phyloP scores from a whole-genome alignment of 2,888 invertebrate species.

The Chaitophorus viminalis region DNA sequence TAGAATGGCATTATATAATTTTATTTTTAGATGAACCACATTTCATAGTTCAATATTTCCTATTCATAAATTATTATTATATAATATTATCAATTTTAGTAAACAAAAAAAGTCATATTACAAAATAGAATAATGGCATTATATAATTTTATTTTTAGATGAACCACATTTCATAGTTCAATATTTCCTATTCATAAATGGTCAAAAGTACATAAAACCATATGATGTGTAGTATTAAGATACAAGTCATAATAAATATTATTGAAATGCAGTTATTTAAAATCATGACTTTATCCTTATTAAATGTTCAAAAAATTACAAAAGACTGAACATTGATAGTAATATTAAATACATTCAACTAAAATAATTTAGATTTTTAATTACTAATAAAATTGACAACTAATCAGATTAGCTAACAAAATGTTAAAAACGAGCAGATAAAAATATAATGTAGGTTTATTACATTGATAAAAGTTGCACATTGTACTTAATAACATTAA shows the following conservation, averaged over 20 bases:
- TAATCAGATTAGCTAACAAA: too few species aligned
- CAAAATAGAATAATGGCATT: neutral
- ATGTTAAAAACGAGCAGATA: neutral
- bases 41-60: too few species aligned
- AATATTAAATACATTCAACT: neutral
- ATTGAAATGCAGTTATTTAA: too few species aligned
- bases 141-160: too few species aligned
- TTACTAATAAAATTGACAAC: neutral
- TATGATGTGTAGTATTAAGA: neutral
- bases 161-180: too few species aligned
- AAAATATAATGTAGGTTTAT: neutral
- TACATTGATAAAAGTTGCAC: neutral
- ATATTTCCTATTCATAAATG: neutral
- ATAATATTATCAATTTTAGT: neutral
- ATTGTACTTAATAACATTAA: neutral
- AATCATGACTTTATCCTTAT: neutral
- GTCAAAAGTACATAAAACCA: too few species aligned
- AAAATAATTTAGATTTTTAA: neutral
- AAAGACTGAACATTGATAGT: neutral
- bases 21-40: too few species aligned
- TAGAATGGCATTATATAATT: neutral
- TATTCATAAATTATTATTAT: neutral
- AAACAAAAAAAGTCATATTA: neutral
- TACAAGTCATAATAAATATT: too few species aligned
- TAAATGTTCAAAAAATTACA: neutral